Base-by-base conservation (phyloP, 1,140 invertebrate genomes). In the Drosophila malerkotliana region DNA sequence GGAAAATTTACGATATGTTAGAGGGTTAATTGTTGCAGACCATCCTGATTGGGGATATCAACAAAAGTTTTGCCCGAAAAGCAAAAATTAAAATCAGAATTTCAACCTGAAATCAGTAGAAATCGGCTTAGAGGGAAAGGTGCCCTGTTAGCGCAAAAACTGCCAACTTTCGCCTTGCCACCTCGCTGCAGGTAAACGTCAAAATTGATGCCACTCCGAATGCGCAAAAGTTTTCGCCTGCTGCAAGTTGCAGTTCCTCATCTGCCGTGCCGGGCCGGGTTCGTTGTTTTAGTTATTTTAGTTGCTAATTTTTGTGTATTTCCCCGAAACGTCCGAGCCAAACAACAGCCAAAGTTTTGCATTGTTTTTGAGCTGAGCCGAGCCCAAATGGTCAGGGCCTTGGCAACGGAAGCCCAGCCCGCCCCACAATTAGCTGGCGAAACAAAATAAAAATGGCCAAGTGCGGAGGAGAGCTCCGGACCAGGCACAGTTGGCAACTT, bases 171-270 rank as follows among this genome's bases (percentile, higher is more conserved):
- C 62, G 58, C 37, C 71, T 80, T 62, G 74, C 69, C 72, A 37
- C 34, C 34, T 54, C 75, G 72, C 77, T 91, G 85, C 90, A 91
- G 90, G 90, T 90, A 91, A 90, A 82, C 82, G 90, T 91, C 90
- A 91, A 60, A 91, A 91, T 91, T 91, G 90, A 91, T 91, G 90
- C 84, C 78, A 84, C 79, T 91, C 83, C 81, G 77, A 89, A 77
- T 58, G 56, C 26, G 74, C 58, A 68, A 66, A 84, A 85, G 56
- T 85, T 85, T 85, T 51, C 44, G 26, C 57, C 41, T 10, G 32
- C 75, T 75, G 55, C 47, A 56, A 52, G 59, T 47, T 53, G 18
- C 15, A 18, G 41, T 41, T 72, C 15, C 61, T 48, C 30, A 69
- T 69, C 51, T 68, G 72, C 28, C 56, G 26, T 28, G 26, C 26